Base-by-base conservation (phyloP, 1,140 invertebrate genomes). In the Drosophila melanica region DNA sequence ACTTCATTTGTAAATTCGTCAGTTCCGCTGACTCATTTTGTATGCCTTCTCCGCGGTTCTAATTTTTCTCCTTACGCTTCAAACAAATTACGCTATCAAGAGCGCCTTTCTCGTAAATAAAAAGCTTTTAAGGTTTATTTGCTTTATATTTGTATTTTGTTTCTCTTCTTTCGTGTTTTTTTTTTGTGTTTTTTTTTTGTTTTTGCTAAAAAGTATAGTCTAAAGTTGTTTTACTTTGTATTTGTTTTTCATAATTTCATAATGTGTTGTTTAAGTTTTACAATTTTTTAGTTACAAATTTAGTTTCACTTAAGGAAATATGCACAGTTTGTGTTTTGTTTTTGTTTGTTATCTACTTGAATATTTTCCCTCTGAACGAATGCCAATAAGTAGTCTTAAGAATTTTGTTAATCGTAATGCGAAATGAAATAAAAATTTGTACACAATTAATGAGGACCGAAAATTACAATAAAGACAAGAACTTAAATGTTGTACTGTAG, bases 301-400 rank as follows among this genome's bases (percentile, higher is more conserved):
- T 66, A 75, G 62, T 81, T 71, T 81, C 55, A 58, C 77, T 87
- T 86, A 68, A 79, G 82, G 72, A 87, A 82, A 86, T 87, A 87
- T 86, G 66, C 82, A 87, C 82, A 87, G 84, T 77, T 67, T 82
- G 77, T 87, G 82, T 87, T 74, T 77, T 65, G 20, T 70, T 70
- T 33, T 63, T 44, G 30, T 64, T 74, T 70, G 30, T 48, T 73
- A 67, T 47, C 23, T 65, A 42, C 30, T 47, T 60, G 64, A 70
- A 65, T 42, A 42, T 41, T 39, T 75, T 59, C 44, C 58, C 20
- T 63, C 54, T 18, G 12, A 58, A 58, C 35, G 60, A 75, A 71
- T 53, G 14, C 18, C 67, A 79, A 84, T 72, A 79, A 27, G 20
- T n/a, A n/a, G 20, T 42, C 62, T 41, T 75, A 20, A 54, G 30